phyloP scores from a whole-genome alignment of 2,888 invertebrate genomes.

The Caenorhabditis virilis region DNA sequence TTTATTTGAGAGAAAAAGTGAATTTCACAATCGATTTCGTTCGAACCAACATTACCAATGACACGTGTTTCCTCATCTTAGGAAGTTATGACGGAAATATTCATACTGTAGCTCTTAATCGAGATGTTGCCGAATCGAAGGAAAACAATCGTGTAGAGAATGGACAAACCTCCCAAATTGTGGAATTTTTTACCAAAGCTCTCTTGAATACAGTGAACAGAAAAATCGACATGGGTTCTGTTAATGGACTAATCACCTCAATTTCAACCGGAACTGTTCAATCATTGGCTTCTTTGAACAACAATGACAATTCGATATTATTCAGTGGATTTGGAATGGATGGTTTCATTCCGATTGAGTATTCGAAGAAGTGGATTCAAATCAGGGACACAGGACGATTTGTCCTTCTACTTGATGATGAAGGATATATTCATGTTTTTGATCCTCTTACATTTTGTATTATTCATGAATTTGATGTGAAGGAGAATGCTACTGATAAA shows the following conservation, averaged over 20 bases:
- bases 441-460: slow-evolving; percentile 17
- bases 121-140: slow-evolving; percentile 15
- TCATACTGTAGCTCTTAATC: slow-evolving; percentile 7
- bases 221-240: background rate
- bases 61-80: slow-evolving; percentile 14
- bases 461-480: slow-evolving; percentile 18
- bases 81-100: slow-evolving; percentile 14
- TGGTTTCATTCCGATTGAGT: slow-evolving; percentile 12
- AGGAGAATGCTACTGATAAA: slow-evolving; percentile 3
- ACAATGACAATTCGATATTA: too few species aligned
- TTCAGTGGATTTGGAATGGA: too few species aligned
- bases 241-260: background rate
- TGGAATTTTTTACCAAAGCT: background rate
- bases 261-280: too few species aligned
- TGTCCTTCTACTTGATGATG: slow-evolving; percentile 10
- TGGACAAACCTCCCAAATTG: too few species aligned
- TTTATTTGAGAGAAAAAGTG: slow-evolving; percentile 13
- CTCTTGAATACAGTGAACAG: background rate
- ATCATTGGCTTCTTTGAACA: slow-evolving; percentile 8
- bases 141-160: slow-evolving; percentile 28
- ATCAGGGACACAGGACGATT: slow-evolving; percentile 26
- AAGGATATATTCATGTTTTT: slow-evolving; percentile 26
- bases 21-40: slow-evolving; percentile 17
- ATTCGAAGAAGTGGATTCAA: slow-evolving; percentile 10
- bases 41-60: slow-evolving; percentile 8